These are phyloP conservation scores for Tetranychus cinnabarinus DNA, from an alignment of 1,140 invertebrate genomes.

Conservation along the genomic window DNA sequence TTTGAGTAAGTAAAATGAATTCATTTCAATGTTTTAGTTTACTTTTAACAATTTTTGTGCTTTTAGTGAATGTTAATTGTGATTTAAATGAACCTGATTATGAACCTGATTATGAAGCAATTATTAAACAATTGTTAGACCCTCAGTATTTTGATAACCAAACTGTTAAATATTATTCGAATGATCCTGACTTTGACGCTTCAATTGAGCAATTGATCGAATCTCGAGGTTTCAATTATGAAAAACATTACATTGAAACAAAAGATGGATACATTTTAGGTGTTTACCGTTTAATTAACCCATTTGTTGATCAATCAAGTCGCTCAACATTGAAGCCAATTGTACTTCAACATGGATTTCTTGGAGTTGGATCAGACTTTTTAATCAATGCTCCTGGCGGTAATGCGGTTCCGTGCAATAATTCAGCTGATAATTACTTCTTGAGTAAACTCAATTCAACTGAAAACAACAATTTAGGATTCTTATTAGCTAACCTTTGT, in stretches of 20 bases:
- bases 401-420: background rate
- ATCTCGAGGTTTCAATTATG: constrained; percentile 5
- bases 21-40: too few relatives aligned
- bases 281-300: constrained; percentile 6
- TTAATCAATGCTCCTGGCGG: background rate
- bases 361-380: constrained; percentile 32
- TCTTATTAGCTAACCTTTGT: constrained; percentile 17
- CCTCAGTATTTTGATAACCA: too few relatives aligned
- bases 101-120: too few relatives aligned
- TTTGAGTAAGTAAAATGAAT: too few relatives aligned
- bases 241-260: constrained; percentile 6
- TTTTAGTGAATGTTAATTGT: too few relatives aligned
- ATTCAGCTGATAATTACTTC: background rate
- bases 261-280: constrained; percentile 5
- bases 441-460: too few relatives aligned
- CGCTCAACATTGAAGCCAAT: constrained; percentile 20
- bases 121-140: too few relatives aligned
- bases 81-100: too few relatives aligned
- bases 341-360: constrained; percentile 43
- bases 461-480: constrained; percentile 5
- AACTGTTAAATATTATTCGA: too few relatives aligned
- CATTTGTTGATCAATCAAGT: background rate
- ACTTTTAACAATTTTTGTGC: too few relatives aligned
- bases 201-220: background rate
- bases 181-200: background rate